Percentiles rank a stretch among this genome's conserved stretches.
Evolutionary conservation across 2,113 vertebrate genomes (phyloP).

Genomic region (Platycercus adscitus): DNA sequence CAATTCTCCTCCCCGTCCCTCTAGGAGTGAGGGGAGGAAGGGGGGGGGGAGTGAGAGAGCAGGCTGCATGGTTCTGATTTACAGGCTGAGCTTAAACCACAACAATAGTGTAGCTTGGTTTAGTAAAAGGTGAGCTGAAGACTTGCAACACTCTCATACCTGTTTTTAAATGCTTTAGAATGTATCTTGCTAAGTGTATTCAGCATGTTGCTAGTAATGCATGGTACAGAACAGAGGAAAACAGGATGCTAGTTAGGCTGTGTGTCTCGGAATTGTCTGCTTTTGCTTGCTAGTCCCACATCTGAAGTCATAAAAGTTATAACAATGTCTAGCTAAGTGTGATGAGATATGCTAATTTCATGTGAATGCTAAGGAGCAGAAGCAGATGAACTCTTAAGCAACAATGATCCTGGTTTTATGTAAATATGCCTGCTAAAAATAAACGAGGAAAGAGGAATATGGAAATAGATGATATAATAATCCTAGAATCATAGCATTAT

Average conservation of each 20-base stretch:
- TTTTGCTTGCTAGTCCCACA: not conserved
- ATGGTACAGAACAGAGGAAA: not conserved
- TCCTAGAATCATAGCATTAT: not conserved
- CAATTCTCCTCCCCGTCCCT: too few species aligned
- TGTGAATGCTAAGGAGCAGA: not conserved
- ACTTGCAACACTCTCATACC: not conserved
- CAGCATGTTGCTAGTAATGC: not conserved
- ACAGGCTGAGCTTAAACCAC: too few species aligned
- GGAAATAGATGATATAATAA: constrained; percentile 23
- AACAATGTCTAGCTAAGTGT: not conserved
- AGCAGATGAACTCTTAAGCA: constrained; percentile 7
- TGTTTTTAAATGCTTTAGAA: not conserved
- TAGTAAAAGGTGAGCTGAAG: not conserved
- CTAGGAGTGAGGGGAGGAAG: too few species aligned
- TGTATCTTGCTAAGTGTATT: not conserved
- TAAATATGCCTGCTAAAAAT: constrained; percentile 20
- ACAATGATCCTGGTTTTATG: not conserved
- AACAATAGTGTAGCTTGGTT: not conserved
- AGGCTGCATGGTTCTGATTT: too few species aligned
- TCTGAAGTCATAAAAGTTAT: not conserved
- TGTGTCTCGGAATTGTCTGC: not conserved
- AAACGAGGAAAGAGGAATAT: not conserved
- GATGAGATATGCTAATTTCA: not conserved
- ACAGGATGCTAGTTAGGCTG: not conserved
- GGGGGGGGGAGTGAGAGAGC: too few species aligned